These are phyloP conservation scores for Drosophila prosaltans DNA, from an alignment of 1,140 invertebrate genomes.

Conservation along the genomic window DNA sequence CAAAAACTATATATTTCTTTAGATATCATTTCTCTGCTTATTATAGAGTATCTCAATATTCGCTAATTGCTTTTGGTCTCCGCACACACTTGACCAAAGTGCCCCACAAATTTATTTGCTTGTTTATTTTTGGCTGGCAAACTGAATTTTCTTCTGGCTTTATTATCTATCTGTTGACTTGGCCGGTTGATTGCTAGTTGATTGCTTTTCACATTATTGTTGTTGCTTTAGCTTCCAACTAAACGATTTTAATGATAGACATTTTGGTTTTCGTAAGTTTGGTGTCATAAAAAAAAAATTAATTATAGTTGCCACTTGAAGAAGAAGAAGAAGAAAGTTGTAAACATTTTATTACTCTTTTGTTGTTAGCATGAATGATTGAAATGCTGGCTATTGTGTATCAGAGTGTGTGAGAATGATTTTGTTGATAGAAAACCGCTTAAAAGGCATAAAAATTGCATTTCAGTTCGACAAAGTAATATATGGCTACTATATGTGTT, in stretches of 20 bases:
- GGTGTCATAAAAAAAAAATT: conserved; percentile 61
- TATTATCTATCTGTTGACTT: conserved; percentile 54
- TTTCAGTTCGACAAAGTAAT: neutral
- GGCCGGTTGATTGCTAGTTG: conserved; percentile 39
- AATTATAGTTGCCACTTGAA: conserved; percentile 48
- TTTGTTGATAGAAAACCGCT: neutral
- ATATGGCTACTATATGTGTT: neutral
- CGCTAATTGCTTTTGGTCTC: conserved; percentile 26
- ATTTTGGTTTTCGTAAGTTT: conserved; percentile 56
- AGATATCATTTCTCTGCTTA: too few species aligned
- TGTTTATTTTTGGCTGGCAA: conserved; percentile 68
- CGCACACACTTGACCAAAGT: conserved; percentile 15
- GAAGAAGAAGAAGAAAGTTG: conserved; percentile 39
- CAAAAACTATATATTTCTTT: too few species aligned
- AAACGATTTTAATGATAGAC: conserved; percentile 48
- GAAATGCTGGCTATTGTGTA: conserved; percentile 11
- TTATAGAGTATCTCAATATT: neutral
- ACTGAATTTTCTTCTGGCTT: conserved; percentile 37
- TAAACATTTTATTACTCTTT: conserved; percentile 62
- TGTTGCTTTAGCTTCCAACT: conserved; percentile 19
- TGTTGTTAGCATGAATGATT: conserved; percentile 1
- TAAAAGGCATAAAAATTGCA: neutral
- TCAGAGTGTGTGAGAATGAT: neutral
- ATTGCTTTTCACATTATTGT: conserved; percentile 31
- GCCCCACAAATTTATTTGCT: conserved; percentile 39